Evolutionary conservation across 2,113 vertebrate species (phyloP), one percentile per base, ranked within the genome.

Genomic region (Herpetotheres cachinnans): DNA sequence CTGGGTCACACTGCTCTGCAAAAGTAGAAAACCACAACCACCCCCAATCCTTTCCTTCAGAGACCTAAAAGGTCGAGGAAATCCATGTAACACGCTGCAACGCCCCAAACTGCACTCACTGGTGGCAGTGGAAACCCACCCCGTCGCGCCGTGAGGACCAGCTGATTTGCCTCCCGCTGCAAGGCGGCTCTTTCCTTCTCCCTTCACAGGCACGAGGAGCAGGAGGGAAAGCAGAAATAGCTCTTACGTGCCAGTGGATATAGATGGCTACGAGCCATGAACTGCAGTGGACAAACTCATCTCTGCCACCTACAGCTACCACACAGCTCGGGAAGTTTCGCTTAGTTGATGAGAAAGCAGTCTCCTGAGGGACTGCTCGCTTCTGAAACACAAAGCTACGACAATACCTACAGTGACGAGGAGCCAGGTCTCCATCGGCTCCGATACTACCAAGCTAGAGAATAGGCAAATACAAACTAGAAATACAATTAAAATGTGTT

Each of bases 111-210:
- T 7, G 2, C 4, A 3, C 13, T 63, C 50, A 18, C 11, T 0
- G 0, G 25, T 16, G 47, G 16, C 40, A 21, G 13, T 2, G 24
- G 54, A 27, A 86, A 62, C 30, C 16, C 59, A 72, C 7, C 34
- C 47, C 4, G 11, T 49, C 4, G 1, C 2, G 2, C 24, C 25
- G 2, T 0, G 0, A 11, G 30, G 26, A 40, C 5, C 46, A 32
- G 46, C 4, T 0, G 10, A 42, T 26, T 20, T 40, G 11, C 11
- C 9, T 62, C 25, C 29, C 1, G 0, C 8, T 13, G 30, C 20
- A 32, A 34, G 20, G n/a, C 1, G 3, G 22, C 26, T 49, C 55
- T 56, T 46, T 66, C 44, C 36, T 65, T 30, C 44, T 62, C 21
- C 25, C 38, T 13, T 7, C 6, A 3, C 19, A 42, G 47, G n/a